Conservation (phyloP, 1,140 invertebrate genomes). For the Sitophilus oryzae region DNA sequence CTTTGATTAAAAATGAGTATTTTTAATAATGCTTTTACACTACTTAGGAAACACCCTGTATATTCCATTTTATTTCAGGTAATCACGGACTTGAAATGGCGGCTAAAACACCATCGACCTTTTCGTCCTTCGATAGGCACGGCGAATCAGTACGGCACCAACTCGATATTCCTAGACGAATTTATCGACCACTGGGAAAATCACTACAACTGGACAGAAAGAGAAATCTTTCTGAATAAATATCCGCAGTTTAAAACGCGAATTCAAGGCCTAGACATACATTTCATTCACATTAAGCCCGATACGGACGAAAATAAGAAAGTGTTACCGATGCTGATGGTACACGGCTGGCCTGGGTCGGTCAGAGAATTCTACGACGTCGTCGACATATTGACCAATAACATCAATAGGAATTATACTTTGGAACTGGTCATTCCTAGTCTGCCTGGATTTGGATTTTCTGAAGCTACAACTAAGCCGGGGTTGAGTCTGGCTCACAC, state of each 20-base stretch:
- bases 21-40: too few relatives aligned
- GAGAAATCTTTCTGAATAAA: constrained; percentile 50
- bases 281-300: constrained; percentile 64
- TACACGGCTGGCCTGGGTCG: constrained; percentile 89
- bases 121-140: constrained; percentile 44
- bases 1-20: too few relatives aligned
- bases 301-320: constrained; percentile 49
- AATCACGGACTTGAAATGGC: background rate
- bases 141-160: constrained; percentile 55
- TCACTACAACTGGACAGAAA: constrained; percentile 54
- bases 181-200: constrained; percentile 53
- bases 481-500: constrained; percentile 60
- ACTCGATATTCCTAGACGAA: constrained; percentile 47
- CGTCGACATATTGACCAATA: constrained; percentile 49
- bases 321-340: constrained; percentile 64
- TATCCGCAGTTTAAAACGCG: constrained; percentile 54
- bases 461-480: constrained; percentile 58
- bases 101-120: constrained; percentile 14
- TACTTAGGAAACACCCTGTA: too few relatives aligned
- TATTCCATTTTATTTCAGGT: background rate
- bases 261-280: constrained; percentile 59
- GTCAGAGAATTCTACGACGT: constrained; percentile 79
- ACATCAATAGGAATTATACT: background rate
- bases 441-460: constrained; percentile 66
- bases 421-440: constrained; percentile 54